phyloP scores from a whole-genome alignment of 2,797 vertebrate genomes.

The Mastacembelus armatus region DNA sequence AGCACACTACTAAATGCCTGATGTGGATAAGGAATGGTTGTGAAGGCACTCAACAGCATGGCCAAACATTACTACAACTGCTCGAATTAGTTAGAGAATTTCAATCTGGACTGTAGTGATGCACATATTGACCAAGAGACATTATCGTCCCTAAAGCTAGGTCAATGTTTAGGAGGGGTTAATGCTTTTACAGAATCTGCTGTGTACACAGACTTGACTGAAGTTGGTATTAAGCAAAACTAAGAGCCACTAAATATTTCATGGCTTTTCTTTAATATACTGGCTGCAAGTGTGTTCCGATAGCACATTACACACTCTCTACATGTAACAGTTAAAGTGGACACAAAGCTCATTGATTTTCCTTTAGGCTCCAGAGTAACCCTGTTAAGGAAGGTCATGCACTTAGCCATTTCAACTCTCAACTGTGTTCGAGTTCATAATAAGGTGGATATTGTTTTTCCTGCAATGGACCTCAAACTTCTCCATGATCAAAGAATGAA shows the following conservation, averaged over 20 bases:
- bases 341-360: conserved; percentile 39
- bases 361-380: conserved; percentile 18
- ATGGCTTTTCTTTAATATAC: conserved; percentile 4
- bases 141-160: background rate
- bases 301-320: conserved; percentile 4
- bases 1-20: background rate
- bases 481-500: conserved; percentile 13
- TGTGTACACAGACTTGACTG: background rate
- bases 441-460: background rate
- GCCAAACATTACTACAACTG: no score
- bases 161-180: background rate
- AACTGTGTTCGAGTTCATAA: background rate
- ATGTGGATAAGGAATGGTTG: no score
- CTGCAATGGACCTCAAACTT: conserved; percentile 12
- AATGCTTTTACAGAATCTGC: background rate
- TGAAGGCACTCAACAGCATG: no score
- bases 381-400: conserved; percentile 27
- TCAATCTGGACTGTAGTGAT: no score
- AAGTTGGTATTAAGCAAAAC: conserved; percentile 6
- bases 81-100: no score
- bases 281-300: conserved; percentile 6
- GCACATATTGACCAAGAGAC: no score
- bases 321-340: conserved; percentile 19
- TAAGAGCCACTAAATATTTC: conserved; percentile 8
- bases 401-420: conserved; percentile 17